Conservation (phyloP, 1,140 invertebrate genomes). For the Meloidogyne floridensis region DNA sequence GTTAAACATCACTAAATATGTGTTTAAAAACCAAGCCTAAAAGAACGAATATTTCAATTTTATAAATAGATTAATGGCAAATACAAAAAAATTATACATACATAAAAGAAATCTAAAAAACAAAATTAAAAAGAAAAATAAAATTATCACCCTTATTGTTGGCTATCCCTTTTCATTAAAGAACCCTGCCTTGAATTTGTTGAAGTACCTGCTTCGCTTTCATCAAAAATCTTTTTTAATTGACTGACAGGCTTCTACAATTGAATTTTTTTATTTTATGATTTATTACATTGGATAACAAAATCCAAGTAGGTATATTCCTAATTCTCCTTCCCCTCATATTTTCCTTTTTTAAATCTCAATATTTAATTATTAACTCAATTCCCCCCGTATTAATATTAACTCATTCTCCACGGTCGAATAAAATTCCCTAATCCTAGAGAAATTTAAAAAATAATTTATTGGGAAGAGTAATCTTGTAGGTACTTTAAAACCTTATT, state of each 20-base stretch:
- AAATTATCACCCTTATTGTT: not conserved
- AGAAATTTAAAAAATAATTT: too few relatives aligned
- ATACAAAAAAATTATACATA: not conserved
- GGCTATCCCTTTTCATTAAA: slow-evolving; percentile 2
- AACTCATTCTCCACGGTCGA: too few relatives aligned
- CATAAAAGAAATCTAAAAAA: slow-evolving; percentile 8
- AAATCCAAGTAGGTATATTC: too few relatives aligned
- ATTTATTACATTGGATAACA: not conserved
- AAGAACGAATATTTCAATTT: not conserved
- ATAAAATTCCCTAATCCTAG: too few relatives aligned
- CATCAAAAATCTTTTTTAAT: slow-evolving; percentile 45
- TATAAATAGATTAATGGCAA: not conserved
- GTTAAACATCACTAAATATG: too few relatives aligned
- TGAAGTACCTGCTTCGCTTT: not conserved
- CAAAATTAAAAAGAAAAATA: not conserved
- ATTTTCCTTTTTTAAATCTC: too few relatives aligned
- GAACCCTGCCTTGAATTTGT: not conserved
- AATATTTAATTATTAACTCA: too few relatives aligned
- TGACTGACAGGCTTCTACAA: slow-evolving; percentile 35
- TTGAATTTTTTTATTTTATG: not conserved
- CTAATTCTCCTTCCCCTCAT: too few relatives aligned
- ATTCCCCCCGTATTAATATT: too few relatives aligned
- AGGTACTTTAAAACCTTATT: not conserved
- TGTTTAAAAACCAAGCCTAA: not conserved
- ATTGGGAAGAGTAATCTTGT: too few relatives aligned